phyloP scores from a whole-genome alignment of 2,797 vertebrate genomes.

The Gobionotothen gibberifrons region DNA sequence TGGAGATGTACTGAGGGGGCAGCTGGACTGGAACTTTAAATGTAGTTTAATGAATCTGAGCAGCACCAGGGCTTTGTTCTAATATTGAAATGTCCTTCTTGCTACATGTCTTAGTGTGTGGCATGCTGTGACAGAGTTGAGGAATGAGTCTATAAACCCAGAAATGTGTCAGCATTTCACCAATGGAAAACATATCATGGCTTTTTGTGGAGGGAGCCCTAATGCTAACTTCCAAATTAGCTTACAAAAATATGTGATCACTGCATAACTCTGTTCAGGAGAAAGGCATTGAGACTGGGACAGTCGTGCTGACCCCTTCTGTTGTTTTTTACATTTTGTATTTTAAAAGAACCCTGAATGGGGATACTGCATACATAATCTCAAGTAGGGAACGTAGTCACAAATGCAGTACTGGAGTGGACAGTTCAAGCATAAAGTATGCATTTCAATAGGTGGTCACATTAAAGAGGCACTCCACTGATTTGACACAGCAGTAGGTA shows the following conservation, averaged over 20 bases:
- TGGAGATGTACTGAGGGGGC: not conserved
- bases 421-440: not conserved
- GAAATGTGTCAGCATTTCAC: no score
- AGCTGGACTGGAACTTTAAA: not conserved
- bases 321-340: no score
- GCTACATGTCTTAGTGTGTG: not conserved
- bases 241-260: no score
- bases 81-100: not conserved
- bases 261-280: no score
- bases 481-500: not conserved
- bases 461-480: not conserved
- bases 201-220: no score
- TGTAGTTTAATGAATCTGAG: not conserved
- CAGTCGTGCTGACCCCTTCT: no score
- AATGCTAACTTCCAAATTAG: no score
- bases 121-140: no score
- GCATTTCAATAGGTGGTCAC: not conserved
- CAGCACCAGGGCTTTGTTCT: not conserved
- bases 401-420: not conserved
- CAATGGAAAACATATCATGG: no score
- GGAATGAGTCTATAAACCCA: no score
- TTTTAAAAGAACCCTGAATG: not conserved
- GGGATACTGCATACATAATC: not conserved
- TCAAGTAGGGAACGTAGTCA: not conserved
- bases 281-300: no score